These are phyloP conservation scores for Tragulus kanchil DNA, from an alignment of 2,113 vertebrate species.

Conservation along the genomic window DNA sequence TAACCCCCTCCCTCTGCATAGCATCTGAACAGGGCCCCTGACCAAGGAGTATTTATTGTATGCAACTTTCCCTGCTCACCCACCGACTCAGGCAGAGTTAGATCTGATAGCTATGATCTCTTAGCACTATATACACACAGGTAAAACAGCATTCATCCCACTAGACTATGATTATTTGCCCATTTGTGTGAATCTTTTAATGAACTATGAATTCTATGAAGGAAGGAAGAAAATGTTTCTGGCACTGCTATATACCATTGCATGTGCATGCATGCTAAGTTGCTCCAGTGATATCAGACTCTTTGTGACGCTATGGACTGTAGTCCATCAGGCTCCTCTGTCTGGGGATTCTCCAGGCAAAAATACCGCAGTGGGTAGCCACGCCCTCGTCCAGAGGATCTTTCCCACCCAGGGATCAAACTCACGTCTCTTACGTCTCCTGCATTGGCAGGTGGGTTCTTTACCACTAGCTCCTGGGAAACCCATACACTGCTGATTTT, in stretches of 20 bases:
- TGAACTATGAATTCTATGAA: slow-evolving; percentile 28
- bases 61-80: not conserved
- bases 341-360: too few relatives aligned
- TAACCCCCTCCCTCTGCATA: not conserved
- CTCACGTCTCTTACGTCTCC: too few relatives aligned
- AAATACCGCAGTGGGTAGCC: too few relatives aligned
- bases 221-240: not conserved
- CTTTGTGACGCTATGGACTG: too few relatives aligned
- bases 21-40: not conserved
- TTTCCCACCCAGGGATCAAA: too few relatives aligned
- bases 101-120: not conserved
- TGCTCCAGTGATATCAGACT: too few relatives aligned
- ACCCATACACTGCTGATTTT: not conserved
- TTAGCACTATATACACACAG: not conserved
- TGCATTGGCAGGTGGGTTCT: too few relatives aligned
- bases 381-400: too few relatives aligned
- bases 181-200: slow-evolving; percentile 45
- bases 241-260: not conserved
- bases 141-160: not conserved
- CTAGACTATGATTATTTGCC: slow-evolving; percentile 39
- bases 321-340: too few relatives aligned
- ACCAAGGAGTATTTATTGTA: not conserved
- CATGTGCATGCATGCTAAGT: not conserved
- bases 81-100: not conserved
- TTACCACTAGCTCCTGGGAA: too few relatives aligned